Evolutionary conservation across 2,888 invertebrate genomes (phyloP), one percentile per base, ranked within the genome.

Genomic region (Drosophila mulleri): DNA sequence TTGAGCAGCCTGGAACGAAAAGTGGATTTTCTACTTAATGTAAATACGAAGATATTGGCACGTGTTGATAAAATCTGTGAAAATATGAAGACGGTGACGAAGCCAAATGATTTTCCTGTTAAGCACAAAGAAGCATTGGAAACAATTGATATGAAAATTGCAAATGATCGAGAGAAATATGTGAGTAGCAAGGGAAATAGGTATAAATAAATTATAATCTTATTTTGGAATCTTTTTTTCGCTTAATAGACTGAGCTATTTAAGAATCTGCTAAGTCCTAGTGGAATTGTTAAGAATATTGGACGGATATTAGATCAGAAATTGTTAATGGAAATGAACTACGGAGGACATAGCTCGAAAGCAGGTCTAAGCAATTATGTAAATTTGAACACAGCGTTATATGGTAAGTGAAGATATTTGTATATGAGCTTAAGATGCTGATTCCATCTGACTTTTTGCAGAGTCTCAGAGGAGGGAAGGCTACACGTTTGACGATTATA

Each of bases 321-420:
- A n/a, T 26, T 78, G 14, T n/a, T 78, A 16, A 65, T 71, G 67
- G 64, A 78, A n/a, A 78, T 78, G 75, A 78, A 78, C 20, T 78
- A 78, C 18, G 67, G 44, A 4, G 77, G 77, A 20, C 32, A 45
- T 11, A 65, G 59, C 14, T 64, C 67, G 3, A 78, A 78, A 48
- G 44, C 67, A 32, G 78, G 64, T 1, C n/a, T 78, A 47, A 65
- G 61, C 45, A 71, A 62, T 42, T 78, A 75, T 41, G 42, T 71
- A 11, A 75, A 78, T 11, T 37, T 78, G 7, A 78, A 78, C 16
- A 42, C 67, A 18, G 77, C 77, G n/a, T 62, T 78, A 60, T 78
- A 39, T 71, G 77, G 77, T 78, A 67, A 47, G 9, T 52, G 12
- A 20, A 8, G 6, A 39, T 18, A 5, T 11, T n/a, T 14, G 11